These are phyloP conservation scores for Agonopterix heracliana DNA, from an alignment of 2,888 invertebrate genomes.

Conservation along the genomic window DNA sequence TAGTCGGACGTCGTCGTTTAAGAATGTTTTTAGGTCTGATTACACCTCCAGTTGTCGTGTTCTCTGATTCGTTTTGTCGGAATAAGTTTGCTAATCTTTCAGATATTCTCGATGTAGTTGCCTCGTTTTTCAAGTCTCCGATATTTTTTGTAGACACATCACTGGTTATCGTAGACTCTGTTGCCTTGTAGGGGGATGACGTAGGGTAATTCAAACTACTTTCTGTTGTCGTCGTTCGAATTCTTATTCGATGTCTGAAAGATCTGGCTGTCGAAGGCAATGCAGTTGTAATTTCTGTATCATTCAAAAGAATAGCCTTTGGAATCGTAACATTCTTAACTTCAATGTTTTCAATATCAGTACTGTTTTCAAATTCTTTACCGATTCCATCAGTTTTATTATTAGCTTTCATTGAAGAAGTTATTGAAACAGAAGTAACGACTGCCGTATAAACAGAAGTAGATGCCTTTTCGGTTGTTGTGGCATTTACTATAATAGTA, in stretches of 20 bases:
- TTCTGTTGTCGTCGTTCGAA: slow-evolving; percentile 60
- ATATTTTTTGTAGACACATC: slow-evolving; percentile 31
- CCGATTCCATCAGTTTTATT: slow-evolving; percentile 53
- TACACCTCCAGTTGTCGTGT: slow-evolving; percentile 35
- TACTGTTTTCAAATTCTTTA: slow-evolving; percentile 42
- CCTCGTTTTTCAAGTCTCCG: slow-evolving; percentile 27
- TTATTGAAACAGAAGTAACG: slow-evolving; percentile 71
- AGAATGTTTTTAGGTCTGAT: slow-evolving; percentile 47
- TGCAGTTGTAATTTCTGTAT: slow-evolving; percentile 37
- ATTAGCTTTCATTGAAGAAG: slow-evolving; percentile 67
- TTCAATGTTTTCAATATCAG: slow-evolving; percentile 25
- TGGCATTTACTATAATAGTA: slow-evolving; percentile 37
- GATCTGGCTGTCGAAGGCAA: slow-evolving; percentile 25
- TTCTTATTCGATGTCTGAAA: slow-evolving; percentile 55
- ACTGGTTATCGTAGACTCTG: slow-evolving; percentile 46
- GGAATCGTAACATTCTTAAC: slow-evolving; percentile 31
- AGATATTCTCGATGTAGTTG: slow-evolving; percentile 40
- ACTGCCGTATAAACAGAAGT: slow-evolving; percentile 72
- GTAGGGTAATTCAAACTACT: slow-evolving; percentile 33
- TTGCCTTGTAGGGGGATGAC: slow-evolving; percentile 30
- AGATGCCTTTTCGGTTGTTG: slow-evolving; percentile 62
- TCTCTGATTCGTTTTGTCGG: slow-evolving; percentile 40
- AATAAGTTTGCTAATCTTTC: slow-evolving; percentile 46
- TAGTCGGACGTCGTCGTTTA: slow-evolving; percentile 61
- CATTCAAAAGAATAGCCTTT: slow-evolving; percentile 32